Percentiles rank a stretch among this genome's conserved stretches.
Conservation (phyloP, 2,797 vertebrate species). For the Hozukius guyotensis region DNA sequence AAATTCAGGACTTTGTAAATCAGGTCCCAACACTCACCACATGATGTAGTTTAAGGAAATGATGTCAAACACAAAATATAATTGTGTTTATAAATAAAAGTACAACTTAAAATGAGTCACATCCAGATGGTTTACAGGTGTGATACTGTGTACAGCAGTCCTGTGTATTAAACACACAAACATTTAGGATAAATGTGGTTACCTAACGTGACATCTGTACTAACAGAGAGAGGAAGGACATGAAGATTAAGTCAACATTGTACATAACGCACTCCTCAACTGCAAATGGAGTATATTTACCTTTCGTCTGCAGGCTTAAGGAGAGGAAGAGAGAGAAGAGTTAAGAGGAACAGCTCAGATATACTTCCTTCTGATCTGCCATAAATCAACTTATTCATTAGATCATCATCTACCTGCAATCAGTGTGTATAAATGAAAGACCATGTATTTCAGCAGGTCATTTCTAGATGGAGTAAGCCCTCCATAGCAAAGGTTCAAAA, state of each 20-base stretch:
- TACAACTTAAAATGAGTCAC: neutral
- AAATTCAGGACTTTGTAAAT: neutral
- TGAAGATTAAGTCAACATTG: constrained; percentile 32
- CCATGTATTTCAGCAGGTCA: neutral
- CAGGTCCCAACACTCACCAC: neutral
- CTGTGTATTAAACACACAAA: constrained; percentile 27
- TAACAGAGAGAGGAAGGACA: constrained; percentile 29
- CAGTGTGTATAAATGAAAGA: neutral
- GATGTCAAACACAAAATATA: constrained; percentile 18
- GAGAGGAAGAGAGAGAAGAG: constrained; percentile 41
- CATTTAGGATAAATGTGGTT: constrained; percentile 24
- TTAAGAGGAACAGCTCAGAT: constrained; percentile 4
- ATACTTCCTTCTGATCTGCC: neutral
- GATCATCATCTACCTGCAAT: neutral
- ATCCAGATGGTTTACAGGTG: constrained; percentile 27
- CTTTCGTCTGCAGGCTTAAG: constrained; percentile 61
- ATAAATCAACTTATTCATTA: neutral
- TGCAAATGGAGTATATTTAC: constrained; percentile 53
- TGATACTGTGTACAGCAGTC: neutral
- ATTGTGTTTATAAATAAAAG: constrained; percentile 22
- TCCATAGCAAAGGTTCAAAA: too few relatives aligned
- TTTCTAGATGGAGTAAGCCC: too few relatives aligned
- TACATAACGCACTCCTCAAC: constrained; percentile 8
- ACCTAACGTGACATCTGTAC: constrained; percentile 22
- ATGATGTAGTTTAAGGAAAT: neutral